Base-by-base conservation (phyloP, 2,888 invertebrate species). In the Agrochola lota region DNA sequence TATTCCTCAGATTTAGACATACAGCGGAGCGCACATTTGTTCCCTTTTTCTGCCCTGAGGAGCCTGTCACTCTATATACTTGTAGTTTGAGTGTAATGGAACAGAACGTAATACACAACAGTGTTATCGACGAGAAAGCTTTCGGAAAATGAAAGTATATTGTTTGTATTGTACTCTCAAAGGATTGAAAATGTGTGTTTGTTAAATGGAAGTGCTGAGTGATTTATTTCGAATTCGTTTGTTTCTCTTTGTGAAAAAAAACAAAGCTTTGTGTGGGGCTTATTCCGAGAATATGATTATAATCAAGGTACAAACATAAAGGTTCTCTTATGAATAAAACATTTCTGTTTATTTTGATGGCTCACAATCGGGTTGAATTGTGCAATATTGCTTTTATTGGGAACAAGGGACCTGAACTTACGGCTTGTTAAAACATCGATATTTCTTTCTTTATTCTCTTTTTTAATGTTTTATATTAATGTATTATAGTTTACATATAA, bases 171-270 rank as follows among this genome's bases (percentile, higher is more conserved):
- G 43, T 70, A 52, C 12, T 66, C 77, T 46, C 74, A 71, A 71
- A 69, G 74, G 74, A 77, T 72, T 71, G 64, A 52, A 81, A 74
- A 63, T 60, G 35, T 43, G 40, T 74, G 43, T 81, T 71, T 78
- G 63, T 30, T 55, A 30, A 43, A 43, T 5, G 26, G 46, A 26
- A 71, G 46, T n/a, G 17, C 40, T 69, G 57, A 74, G 64, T 71
- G 64, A 80, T 81, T 76, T 64, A 60, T 71, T 63, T 40, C 62
- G 12, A 49, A 52, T 72, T 69, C 43, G 17, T 73, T 52, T 71
- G 66, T 62, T 68, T 60, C 23, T 43, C 35, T 73, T 60, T 62
- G 67, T 55, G 26, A n/a, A 35, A 73, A n/a, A 30, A 52, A 66
- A 9, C 40, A 20, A 30, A 57, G 46, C 7, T n/a, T 59, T 79